Percentiles rank a stretch among this genome's conserved stretches.
Conservation (phyloP, 2,888 invertebrate genomes). For the Rotaria socialis region DNA sequence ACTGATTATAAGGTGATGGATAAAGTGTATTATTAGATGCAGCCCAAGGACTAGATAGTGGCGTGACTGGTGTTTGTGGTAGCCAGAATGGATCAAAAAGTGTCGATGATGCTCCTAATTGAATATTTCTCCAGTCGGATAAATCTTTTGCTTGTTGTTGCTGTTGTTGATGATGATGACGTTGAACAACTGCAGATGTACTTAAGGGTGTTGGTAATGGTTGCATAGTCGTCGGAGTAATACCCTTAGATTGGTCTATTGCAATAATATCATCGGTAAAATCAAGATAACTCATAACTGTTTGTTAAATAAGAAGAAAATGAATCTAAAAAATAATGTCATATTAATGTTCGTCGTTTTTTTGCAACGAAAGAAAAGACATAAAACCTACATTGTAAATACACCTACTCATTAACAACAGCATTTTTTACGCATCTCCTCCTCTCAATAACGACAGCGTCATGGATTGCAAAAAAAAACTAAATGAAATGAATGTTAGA, state of each 20-base stretch:
- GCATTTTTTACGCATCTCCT: slow-evolving; percentile 16
- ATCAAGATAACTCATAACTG: not conserved
- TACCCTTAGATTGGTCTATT: not conserved
- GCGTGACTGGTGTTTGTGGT: not conserved
- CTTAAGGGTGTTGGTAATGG: not conserved
- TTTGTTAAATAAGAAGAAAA: not conserved
- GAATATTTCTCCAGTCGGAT: slow-evolving; percentile 28
- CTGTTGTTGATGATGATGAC: too few relatives aligned
- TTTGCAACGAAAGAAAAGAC: not conserved
- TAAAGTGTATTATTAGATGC: not conserved
- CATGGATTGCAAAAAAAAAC: slow-evolving; percentile 9
- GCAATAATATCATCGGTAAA: not conserved
- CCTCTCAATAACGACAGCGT: not conserved
- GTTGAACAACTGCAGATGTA: not conserved
- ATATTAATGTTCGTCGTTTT: not conserved
- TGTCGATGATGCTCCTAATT: not conserved
- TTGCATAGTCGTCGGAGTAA: not conserved
- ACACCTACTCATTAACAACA: not conserved
- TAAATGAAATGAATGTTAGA: not conserved
- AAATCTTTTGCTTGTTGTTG: slow-evolving; percentile 10
- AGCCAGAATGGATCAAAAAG: not conserved
- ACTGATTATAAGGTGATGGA: not conserved
- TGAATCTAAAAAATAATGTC: not conserved
- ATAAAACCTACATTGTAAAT: not conserved
- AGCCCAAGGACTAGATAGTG: not conserved